Evolutionary conservation across 1,140 invertebrate genomes (phyloP), one percentile per base, ranked within the genome.

Genomic region (Globodera rostochiensis): DNA sequence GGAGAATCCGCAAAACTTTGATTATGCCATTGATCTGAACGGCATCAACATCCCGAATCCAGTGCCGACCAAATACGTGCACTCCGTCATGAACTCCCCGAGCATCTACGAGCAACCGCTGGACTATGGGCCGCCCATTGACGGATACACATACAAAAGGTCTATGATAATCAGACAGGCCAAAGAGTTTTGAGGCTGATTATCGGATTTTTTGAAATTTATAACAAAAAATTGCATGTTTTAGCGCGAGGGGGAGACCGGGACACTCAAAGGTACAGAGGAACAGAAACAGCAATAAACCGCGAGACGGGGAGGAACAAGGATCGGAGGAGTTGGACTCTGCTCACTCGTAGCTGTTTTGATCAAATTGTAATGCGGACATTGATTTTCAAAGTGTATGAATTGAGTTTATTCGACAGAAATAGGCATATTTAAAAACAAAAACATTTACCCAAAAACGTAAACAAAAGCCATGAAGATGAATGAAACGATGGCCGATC

Each of bases 11-110:
- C 21, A 77, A 21, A 77, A 78, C 13, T 87, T 85, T 50, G 85
- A 86, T n/a, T 86, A 79, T 71, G 78, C 75, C 21, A 86, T 86
- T 47, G 86, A 86, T 67, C 60, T 86, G 21, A 76, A 87, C 9
- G 85, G 85, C 11, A 57, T 73, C 49, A 80, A 84, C 60, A 46
- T 84, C 49, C 25, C 50, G 66, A 66, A 81, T 49, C 73, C 78
- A 19, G 13, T 67, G 13, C 86, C 85, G 15, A 50, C 73, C 25
- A 87, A 87, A 73, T 86, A 83, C 76, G 66, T 79, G n/a, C 57
- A 13, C 15, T 64, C 57, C 13, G 57, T 64, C 13, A 15, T 15
- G 13, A 64, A 6, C 13, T 1, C 19, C 5, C 57, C 57, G 57
- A 64, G 19, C 57, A 64, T 64, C 19, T 64, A 64, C 57, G 19